These are phyloP conservation scores for Pristionchus maxplancki DNA, from an alignment of 2,888 invertebrate species.

Conservation along the genomic window DNA sequence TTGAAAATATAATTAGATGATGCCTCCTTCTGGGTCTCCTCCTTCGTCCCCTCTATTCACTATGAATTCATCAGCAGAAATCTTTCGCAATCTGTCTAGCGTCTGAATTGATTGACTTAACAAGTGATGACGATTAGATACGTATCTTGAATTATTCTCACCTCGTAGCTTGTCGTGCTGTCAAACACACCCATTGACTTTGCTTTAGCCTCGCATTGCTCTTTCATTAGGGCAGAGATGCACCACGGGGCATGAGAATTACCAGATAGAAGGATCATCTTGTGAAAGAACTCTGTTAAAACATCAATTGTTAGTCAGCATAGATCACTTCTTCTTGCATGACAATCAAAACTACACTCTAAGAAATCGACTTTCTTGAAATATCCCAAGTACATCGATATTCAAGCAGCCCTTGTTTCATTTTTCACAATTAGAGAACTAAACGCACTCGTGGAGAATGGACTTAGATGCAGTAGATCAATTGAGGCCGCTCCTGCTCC, in stretches of 20 bases:
- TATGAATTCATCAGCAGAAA: conserved; percentile 17
- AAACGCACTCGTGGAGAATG: conserved; percentile 58
- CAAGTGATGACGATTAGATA: too few relatives aligned
- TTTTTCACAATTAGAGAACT: neutral
- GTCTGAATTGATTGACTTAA: too few relatives aligned
- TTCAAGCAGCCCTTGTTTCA: too few relatives aligned
- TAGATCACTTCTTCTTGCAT: too few relatives aligned
- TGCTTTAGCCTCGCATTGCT: neutral
- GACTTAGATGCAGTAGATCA: conserved; percentile 60
- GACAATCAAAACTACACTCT: too few relatives aligned
- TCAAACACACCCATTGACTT: neutral
- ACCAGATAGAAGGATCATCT: conserved; percentile 30
- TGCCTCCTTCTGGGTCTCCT: neutral
- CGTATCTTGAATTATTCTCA: neutral
- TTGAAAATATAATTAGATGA: too few relatives aligned
- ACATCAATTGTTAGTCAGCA: neutral
- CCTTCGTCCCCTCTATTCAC: neutral
- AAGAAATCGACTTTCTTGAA: too few relatives aligned
- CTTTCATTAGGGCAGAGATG: neutral
- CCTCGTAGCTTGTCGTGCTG: neutral
- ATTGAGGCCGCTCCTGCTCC: conserved; percentile 63
- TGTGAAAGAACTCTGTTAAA: conserved; percentile 27
- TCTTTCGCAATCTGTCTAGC: conserved; percentile 7
- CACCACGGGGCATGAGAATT: neutral
- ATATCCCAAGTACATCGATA: too few relatives aligned